phyloP scores from a whole-genome alignment of 2,797 vertebrate genomes.

The Cynodonichthys magdalenae region DNA sequence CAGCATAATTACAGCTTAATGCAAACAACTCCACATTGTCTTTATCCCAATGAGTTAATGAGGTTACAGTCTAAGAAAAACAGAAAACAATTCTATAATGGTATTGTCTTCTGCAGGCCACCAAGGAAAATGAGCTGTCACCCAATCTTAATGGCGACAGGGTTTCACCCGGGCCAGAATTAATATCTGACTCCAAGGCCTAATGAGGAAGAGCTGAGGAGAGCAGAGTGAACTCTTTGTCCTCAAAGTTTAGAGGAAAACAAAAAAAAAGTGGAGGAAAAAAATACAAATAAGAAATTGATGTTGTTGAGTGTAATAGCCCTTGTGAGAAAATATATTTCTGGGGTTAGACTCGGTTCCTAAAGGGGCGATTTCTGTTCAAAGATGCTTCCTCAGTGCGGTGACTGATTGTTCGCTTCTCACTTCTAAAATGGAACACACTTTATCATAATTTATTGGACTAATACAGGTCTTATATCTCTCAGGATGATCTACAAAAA shows the following conservation, averaged over 20 bases:
- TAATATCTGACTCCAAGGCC: conserved; percentile 68
- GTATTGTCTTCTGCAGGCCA: conserved; percentile 73
- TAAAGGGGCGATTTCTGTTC: conserved; percentile 17
- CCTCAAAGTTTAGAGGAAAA: conserved; percentile 37
- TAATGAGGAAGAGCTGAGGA: conserved; percentile 64
- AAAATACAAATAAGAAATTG: conserved; percentile 28
- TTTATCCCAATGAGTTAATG: conserved; percentile 83
- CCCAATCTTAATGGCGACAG: conserved; percentile 71
- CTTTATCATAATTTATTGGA: background rate
- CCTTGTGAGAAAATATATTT: conserved; percentile 11
- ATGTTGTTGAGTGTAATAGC: conserved; percentile 17
- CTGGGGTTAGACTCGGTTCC: conserved; percentile 33
- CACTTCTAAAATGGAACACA: background rate
- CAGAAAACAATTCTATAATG: conserved; percentile 71
- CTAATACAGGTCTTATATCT: too few species aligned
- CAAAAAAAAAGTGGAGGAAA: background rate
- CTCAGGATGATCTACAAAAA: too few species aligned
- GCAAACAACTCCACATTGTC: conserved; percentile 78
- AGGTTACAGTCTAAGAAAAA: conserved; percentile 68
- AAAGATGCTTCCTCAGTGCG: conserved; percentile 21
- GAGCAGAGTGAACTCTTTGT: conserved; percentile 47
- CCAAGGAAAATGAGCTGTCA: conserved; percentile 78
- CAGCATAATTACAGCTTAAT: conserved; percentile 80
- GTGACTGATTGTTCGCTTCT: conserved; percentile 8
- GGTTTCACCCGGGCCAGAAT: conserved; percentile 63